Base-by-base conservation (phyloP, 2,113 vertebrate genomes). In the Epinephelus cyanopodus region DNA sequence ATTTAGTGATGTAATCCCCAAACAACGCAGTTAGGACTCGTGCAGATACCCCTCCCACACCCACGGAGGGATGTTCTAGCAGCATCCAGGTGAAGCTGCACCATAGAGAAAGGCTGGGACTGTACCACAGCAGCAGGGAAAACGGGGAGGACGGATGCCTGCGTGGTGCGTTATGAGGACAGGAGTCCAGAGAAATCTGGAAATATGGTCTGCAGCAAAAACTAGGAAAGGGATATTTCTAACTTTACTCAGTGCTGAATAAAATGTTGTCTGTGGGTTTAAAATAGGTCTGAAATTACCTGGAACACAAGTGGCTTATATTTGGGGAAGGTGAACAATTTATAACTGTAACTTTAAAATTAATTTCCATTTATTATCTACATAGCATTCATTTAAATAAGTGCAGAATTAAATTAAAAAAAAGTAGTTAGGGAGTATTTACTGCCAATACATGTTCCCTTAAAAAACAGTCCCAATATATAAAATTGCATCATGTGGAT, bases 21-120 rank as follows among this genome's bases (percentile, higher is more conserved):
- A 89, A 77, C 87, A 84, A 75, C 21, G 77, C 83, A 80, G 71
- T 81, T 88, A 33, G 50, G 70, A 69, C 39, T 84, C 21, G 74
- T 64, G 77, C 77, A 68, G 78, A 78, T 48, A 29, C 87, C 84
- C 91, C 94, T 86, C 89, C 92, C 92, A 85, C 74, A 72, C 72
- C 79, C 65, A 53, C 62, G 23, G 70, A 85, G 61, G 62, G 85
- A 93, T 62, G 88, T 95, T 95, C 95, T 92, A 92, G 95, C 72
- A 95, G 85, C 89, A 92, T 95, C 94, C 81, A 92, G 91, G 86
- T 74, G 74, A 87, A 48, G 72, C 87, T 81, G 76, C 57, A 2
- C 74, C 82, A 90, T 53, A 87, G 69, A 89, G 66, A 67, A 73
- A 81, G 29, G 78, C 54, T 76, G 64, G 90, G 92, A 92, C 82